These are phyloP conservation scores for Aleiodes testaceus DNA, from an alignment of 2,888 invertebrate genomes.

Conservation along the genomic window DNA sequence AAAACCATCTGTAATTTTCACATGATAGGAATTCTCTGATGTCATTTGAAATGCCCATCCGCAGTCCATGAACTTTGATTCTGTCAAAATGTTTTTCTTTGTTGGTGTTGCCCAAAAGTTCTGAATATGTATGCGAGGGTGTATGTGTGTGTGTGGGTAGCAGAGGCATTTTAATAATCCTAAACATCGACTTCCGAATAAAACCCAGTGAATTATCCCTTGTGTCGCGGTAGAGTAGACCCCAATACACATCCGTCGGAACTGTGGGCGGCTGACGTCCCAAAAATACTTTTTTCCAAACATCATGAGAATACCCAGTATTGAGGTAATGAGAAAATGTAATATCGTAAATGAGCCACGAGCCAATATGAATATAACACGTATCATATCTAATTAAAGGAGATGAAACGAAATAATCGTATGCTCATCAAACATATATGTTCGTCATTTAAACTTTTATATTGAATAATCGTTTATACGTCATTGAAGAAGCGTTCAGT, in stretches of 20 bases:
- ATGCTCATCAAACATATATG: too few relatives aligned
- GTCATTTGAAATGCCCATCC: too few relatives aligned
- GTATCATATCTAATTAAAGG: too few relatives aligned
- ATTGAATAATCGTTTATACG: too few relatives aligned
- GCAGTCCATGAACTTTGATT: too few relatives aligned
- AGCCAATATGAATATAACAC: too few relatives aligned
- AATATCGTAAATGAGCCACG: background rate
- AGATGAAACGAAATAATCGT: too few relatives aligned
- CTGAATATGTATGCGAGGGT: background rate
- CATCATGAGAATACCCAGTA: background rate
- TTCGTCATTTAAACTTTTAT: too few relatives aligned
- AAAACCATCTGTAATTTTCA: too few relatives aligned
- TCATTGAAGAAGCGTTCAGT: too few relatives aligned
- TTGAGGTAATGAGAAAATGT: background rate
- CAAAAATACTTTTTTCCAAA: constrained; percentile 51
- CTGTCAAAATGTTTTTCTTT: background rate
- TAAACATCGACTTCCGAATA: constrained; percentile 68
- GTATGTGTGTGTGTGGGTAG: constrained; percentile 19
- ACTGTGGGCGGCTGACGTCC: constrained; percentile 65
- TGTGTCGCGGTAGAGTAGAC: constrained; percentile 41
- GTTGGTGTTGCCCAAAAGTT: background rate
- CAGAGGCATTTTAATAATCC: constrained; percentile 53
- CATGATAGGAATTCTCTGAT: too few relatives aligned
- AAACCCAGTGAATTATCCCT: constrained; percentile 49
- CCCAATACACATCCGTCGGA: constrained; percentile 56